These are phyloP conservation scores for Amphiprion clarkii DNA, from an alignment of 2,797 vertebrate species.

Conservation along the genomic window DNA sequence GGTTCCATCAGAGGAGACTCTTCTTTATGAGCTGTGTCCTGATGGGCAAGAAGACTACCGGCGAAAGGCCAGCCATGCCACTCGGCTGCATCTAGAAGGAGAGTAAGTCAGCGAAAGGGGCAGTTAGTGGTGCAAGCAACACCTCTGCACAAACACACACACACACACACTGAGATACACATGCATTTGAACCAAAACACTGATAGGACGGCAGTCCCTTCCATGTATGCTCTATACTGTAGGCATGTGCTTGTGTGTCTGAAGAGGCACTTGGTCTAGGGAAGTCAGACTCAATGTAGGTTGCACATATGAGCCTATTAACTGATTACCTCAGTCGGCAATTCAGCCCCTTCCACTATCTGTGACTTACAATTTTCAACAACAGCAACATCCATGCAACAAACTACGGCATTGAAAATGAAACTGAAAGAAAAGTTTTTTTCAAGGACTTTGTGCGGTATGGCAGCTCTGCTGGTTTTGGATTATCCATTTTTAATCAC, in stretches of 20 bases:
- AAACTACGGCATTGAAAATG: too few species aligned
- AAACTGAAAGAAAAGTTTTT: too few species aligned
- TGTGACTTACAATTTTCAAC: too few species aligned
- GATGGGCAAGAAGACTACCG: conserved; percentile 92
- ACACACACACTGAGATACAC: background rate
- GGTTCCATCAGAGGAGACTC: conserved; percentile 69
- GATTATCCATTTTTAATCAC: too few species aligned
- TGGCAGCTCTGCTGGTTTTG: too few species aligned
- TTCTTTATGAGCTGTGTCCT: conserved; percentile 94
- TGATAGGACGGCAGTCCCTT: background rate
- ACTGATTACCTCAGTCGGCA: too few species aligned
- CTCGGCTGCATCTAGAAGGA: conserved; percentile 83
- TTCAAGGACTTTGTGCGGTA: too few species aligned
- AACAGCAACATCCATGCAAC: too few species aligned
- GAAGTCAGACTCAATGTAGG: too few species aligned
- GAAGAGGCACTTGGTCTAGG: conserved; percentile 9
- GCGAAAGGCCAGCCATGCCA: conserved; percentile 90
- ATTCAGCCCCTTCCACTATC: too few species aligned
- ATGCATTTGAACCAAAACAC: conserved; percentile 20
- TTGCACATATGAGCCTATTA: too few species aligned
- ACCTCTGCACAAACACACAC: conserved; percentile 3
- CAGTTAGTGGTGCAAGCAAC: conserved; percentile 49
- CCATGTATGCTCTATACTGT: conserved; percentile 6
- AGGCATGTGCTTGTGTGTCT: conserved; percentile 10
- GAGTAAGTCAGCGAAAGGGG: conserved; percentile 47